These are phyloP conservation scores for Drosophila pruinosa DNA, from an alignment of 1,140 invertebrate species.

Conservation along the genomic window DNA sequence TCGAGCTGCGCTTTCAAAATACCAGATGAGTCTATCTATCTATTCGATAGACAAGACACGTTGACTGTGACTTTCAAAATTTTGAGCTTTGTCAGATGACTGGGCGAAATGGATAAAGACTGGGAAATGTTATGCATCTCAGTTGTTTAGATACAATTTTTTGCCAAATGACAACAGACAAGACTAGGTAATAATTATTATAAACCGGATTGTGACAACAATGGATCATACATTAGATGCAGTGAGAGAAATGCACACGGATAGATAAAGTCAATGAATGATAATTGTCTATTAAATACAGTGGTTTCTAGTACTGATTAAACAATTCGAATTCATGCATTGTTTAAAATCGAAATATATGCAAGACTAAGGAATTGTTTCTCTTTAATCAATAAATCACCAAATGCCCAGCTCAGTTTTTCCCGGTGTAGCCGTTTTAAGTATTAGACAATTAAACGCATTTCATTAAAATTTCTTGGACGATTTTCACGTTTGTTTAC, in stretches of 20 bases:
- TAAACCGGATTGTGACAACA: conserved; percentile 48
- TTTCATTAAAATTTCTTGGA: conserved; percentile 65
- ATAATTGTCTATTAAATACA: too few relatives aligned
- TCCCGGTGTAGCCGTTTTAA: conserved; percentile 33
- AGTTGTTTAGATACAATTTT: conserved; percentile 29
- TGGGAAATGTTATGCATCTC: conserved; percentile 43
- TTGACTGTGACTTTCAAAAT: conserved; percentile 68
- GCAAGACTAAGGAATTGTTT: too few relatives aligned
- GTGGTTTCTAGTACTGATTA: too few relatives aligned
- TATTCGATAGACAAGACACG: background rate
- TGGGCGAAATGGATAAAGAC: conserved; percentile 24
- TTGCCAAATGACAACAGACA: conserved; percentile 38
- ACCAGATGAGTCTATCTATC: conserved; percentile 17
- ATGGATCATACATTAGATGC: conserved; percentile 42
- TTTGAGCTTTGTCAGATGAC: conserved; percentile 26
- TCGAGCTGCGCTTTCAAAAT: conserved; percentile 58
- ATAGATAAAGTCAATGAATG: too few relatives aligned
- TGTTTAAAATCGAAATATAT: background rate
- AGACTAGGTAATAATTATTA: conserved; percentile 39
- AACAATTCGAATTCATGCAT: background rate
- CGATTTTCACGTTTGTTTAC: conserved; percentile 36
- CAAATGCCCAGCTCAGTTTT: background rate
- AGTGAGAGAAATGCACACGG: conserved; percentile 25
- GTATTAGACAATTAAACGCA: conserved; percentile 66
- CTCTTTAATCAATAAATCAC: too few relatives aligned